These are phyloP conservation scores for Apocheima hispidaria DNA, from an alignment of 2,888 invertebrate species.

Conservation along the genomic window DNA sequence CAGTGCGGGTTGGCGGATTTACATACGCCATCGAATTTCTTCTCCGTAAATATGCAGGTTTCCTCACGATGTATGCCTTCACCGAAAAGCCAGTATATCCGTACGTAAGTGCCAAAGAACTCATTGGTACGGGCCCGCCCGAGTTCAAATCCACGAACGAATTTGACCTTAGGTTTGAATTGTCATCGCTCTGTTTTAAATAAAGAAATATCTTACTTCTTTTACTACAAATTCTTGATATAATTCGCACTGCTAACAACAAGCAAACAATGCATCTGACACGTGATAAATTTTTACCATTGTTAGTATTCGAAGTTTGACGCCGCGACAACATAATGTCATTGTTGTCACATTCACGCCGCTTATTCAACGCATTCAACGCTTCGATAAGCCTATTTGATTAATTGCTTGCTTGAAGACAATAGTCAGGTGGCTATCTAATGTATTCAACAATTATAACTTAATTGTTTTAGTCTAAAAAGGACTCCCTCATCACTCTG, in stretches of 20 bases:
- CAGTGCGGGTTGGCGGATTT: too few relatives aligned
- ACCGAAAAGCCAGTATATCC: too few relatives aligned
- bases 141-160: too few relatives aligned
- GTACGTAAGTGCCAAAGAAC: too few relatives aligned
- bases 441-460: conserved; percentile 29
- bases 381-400: conserved; percentile 61
- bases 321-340: conserved; percentile 42
- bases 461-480: background rate
- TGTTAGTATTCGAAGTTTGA: conserved; percentile 41
- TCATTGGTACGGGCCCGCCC: too few relatives aligned
- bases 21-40: too few relatives aligned
- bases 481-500: background rate
- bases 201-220: too few relatives aligned
- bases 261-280: conserved; percentile 14
- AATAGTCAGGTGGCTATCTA: conserved; percentile 45
- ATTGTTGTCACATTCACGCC: conserved; percentile 65
- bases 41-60: too few relatives aligned
- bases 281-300: conserved; percentile 26
- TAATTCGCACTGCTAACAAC: background rate
- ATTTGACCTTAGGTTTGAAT: too few relatives aligned
- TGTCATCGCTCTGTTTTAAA: too few relatives aligned
- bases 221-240: too few relatives aligned
- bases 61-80: too few relatives aligned
- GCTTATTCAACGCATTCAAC: conserved; percentile 51
- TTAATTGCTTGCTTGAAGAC: conserved; percentile 59